A percentile compares a stretch with the other conserved stretches of the same genome.
Conservation (phyloP, 2,888 invertebrate genomes). For the Macrophya alboannulata region DNA sequence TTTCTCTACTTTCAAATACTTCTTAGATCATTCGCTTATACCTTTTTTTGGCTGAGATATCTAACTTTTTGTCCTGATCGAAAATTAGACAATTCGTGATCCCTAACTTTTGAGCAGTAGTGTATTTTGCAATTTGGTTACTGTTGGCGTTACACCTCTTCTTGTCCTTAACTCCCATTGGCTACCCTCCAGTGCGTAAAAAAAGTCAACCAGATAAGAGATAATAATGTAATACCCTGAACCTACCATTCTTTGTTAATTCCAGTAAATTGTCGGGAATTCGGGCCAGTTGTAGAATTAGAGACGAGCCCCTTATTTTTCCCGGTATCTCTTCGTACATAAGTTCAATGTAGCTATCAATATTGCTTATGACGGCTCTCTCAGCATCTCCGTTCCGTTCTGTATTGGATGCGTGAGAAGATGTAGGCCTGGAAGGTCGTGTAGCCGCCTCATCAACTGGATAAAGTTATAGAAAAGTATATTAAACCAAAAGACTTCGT, state of each 20-base stretch:
- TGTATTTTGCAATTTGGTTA: slow-evolving; percentile 7
- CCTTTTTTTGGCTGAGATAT: too few relatives aligned
- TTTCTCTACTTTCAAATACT: too few relatives aligned
- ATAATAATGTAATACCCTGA: slow-evolving; percentile 23
- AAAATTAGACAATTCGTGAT: too few relatives aligned
- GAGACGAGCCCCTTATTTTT: slow-evolving; percentile 95
- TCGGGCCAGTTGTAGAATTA: slow-evolving; percentile 95
- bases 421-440: slow-evolving; percentile 74
- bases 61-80: too few relatives aligned
- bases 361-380: slow-evolving; percentile 89
- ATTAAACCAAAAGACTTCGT: background rate
- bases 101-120: too few relatives aligned
- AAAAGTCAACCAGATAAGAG: background rate
- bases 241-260: slow-evolving; percentile 94
- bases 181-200: background rate
- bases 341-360: slow-evolving; percentile 97
- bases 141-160: background rate
- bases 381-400: slow-evolving; percentile 79
- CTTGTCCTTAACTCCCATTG: background rate
- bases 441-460: slow-evolving; percentile 65
- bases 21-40: too few relatives aligned
- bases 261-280: slow-evolving; percentile 97
- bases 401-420: slow-evolving; percentile 71
- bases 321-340: slow-evolving; percentile 97
- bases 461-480: slow-evolving; percentile 12